phyloP scores from a whole-genome alignment of 2,113 vertebrate genomes.

The Aegypius monachus region DNA sequence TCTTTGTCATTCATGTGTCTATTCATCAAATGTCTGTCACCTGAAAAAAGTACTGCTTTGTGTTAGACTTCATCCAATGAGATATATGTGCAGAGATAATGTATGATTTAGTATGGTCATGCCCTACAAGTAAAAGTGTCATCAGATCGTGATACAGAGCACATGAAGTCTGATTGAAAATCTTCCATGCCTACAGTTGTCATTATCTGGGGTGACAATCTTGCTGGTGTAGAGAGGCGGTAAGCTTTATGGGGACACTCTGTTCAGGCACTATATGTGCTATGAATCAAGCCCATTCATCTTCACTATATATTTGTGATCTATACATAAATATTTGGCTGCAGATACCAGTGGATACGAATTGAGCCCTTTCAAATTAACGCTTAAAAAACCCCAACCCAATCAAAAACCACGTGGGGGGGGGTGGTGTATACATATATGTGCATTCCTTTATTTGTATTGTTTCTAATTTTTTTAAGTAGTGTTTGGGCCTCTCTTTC shows the following conservation, averaged over 20 bases:
- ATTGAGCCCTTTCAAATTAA: not conserved
- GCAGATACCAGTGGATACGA: not conserved
- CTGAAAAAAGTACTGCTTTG: not conserved
- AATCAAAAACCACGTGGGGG: not conserved
- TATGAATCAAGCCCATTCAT: not conserved
- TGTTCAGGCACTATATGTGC: not conserved
- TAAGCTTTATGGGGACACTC: not conserved
- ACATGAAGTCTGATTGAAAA: not conserved
- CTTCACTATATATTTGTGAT: not conserved
- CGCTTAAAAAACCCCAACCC: not conserved
- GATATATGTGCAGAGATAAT: not conserved
- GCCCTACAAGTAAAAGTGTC: not conserved
- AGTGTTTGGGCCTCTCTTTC: not conserved
- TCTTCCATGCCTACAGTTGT: not conserved
- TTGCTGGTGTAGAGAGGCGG: not conserved
- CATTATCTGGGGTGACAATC: not conserved
- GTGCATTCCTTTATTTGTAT: not conserved
- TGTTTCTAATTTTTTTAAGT: not conserved
- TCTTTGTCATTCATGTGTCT: not conserved
- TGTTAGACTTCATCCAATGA: not conserved
- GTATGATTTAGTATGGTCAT: not conserved
- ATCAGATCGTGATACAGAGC: not conserved
- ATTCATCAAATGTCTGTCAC: not conserved
- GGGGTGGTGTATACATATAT: fast-evolving
- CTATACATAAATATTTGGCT: not conserved